These are phyloP conservation scores for Choristoneura fumiferana DNA, from an alignment of 1,140 invertebrate genomes.

Conservation along the genomic window DNA sequence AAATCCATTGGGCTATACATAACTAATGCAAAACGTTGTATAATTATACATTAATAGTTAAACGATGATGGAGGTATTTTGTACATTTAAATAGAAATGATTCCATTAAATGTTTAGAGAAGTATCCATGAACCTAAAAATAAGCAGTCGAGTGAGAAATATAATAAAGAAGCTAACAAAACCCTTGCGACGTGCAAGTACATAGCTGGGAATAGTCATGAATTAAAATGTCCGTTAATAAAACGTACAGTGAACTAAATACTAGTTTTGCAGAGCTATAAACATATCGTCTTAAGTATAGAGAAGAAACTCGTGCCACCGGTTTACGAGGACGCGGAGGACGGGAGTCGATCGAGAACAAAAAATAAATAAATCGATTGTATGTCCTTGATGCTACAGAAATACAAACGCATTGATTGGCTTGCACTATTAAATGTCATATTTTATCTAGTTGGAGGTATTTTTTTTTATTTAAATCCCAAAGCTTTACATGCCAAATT, in stretches of 20 bases:
- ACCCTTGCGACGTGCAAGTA: no score
- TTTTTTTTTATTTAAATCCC: no score
- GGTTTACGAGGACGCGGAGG: slow-evolving; percentile 4
- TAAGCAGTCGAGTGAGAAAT: no score
- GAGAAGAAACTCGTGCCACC: slow-evolving; percentile 18
- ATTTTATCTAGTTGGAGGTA: background rate
- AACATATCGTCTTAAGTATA: background rate
- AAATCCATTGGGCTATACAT: background rate
- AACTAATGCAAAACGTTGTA: background rate
- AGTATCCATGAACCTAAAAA: no score
- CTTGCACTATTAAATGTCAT: background rate
- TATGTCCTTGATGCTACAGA: slow-evolving; percentile 11
- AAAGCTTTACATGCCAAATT: no score
- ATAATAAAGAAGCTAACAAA: no score
- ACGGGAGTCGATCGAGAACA: slow-evolving; percentile 3
- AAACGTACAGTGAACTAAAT: slow-evolving; percentile 11
- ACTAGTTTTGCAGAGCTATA: slow-evolving; percentile 12
- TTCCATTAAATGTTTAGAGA: no score
- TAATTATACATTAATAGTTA: slow-evolving; percentile 9
- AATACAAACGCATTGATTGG: background rate
- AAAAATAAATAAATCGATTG: slow-evolving; percentile 15
- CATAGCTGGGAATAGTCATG: no score
- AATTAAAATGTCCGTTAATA: slow-evolving; percentile 12
- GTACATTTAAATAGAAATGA: no score
- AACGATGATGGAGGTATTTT: slow-evolving; percentile 1